phyloP scores from a whole-genome alignment of 2,888 invertebrate genomes.

The Temnothorax ravouxi region DNA sequence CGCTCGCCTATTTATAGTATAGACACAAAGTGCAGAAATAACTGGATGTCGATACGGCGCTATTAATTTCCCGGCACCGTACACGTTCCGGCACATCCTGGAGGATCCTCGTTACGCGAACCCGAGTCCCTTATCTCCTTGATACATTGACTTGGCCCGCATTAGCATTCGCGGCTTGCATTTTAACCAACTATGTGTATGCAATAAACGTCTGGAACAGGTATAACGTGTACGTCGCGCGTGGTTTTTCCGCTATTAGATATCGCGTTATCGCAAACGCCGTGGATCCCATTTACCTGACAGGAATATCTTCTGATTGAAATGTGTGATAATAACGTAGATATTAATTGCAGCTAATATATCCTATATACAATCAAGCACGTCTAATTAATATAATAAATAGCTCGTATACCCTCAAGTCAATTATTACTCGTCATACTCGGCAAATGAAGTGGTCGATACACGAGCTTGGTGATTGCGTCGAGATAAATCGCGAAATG shows the following conservation, averaged over 20 bases:
- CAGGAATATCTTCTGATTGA: neutral
- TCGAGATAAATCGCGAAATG: slow-evolving; percentile 54
- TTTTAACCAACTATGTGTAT: slow-evolving; percentile 58
- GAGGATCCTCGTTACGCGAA: slow-evolving; percentile 61
- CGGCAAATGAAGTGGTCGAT: neutral
- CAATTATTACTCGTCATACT: neutral
- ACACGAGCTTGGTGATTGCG: neutral
- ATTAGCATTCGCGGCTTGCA: slow-evolving; percentile 67
- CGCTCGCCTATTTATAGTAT: slow-evolving; percentile 29
- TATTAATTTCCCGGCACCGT: slow-evolving; percentile 41
- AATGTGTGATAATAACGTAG: slow-evolving; percentile 8
- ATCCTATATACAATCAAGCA: neutral
- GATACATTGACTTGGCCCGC: slow-evolving; percentile 69
- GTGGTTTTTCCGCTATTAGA: neutral
- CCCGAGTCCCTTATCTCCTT: slow-evolving; percentile 62
- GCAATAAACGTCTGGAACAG: slow-evolving; percentile 55
- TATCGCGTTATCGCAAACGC: neutral
- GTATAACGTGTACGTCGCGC: slow-evolving; percentile 53
- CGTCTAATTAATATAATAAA: slow-evolving; percentile 15
- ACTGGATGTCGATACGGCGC: slow-evolving; percentile 46
- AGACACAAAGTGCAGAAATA: slow-evolving; percentile 44
- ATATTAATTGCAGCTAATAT: slow-evolving; percentile 13
- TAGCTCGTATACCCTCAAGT: neutral
- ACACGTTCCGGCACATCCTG: slow-evolving; percentile 57
- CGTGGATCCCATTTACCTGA: slow-evolving; percentile 9